Conservation (phyloP, 30 jellyfish, hydroid and myxozoan species). For the Hydractinia symbiolongicarpus region DNA sequence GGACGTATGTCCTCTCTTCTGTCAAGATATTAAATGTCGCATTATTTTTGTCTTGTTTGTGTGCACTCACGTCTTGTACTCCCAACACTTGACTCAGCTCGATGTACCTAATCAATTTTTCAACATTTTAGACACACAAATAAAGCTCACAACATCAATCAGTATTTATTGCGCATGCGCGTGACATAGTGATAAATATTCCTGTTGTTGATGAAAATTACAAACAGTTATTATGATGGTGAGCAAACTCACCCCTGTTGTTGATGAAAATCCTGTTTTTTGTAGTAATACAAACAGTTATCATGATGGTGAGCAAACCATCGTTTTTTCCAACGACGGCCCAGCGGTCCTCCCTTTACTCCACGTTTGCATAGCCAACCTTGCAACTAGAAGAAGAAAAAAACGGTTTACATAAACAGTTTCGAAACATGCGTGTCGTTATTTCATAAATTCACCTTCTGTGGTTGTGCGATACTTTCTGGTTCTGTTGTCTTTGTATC, state of each 20-base stretch:
- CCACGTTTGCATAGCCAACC: slow-evolving; percentile 89
- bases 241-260: slow-evolving; percentile 84
- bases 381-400: slow-evolving; percentile 29
- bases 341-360: slow-evolving; percentile 77
- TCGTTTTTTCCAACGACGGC: slow-evolving; percentile 67
- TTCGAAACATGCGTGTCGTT: neutral
- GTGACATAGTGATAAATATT: no score
- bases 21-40: slow-evolving; percentile 60
- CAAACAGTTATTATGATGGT: no score
- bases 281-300: slow-evolving; percentile 56
- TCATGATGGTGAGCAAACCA: slow-evolving; percentile 47
- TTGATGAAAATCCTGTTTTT: slow-evolving; percentile 27
- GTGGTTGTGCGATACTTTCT: neutral
- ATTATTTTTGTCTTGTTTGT: slow-evolving; percentile 56
- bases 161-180: no score
- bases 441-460: neutral
- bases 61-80: slow-evolving; percentile 55
- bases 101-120: slow-evolving; percentile 29
- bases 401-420: neutral
- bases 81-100: slow-evolving; percentile 49
- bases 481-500: no score
- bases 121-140: no score
- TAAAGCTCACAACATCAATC: no score
- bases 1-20: slow-evolving; percentile 47
- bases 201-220: no score